Conservation (phyloP, 2,888 invertebrate species). For the Rapana venosa region DNA sequence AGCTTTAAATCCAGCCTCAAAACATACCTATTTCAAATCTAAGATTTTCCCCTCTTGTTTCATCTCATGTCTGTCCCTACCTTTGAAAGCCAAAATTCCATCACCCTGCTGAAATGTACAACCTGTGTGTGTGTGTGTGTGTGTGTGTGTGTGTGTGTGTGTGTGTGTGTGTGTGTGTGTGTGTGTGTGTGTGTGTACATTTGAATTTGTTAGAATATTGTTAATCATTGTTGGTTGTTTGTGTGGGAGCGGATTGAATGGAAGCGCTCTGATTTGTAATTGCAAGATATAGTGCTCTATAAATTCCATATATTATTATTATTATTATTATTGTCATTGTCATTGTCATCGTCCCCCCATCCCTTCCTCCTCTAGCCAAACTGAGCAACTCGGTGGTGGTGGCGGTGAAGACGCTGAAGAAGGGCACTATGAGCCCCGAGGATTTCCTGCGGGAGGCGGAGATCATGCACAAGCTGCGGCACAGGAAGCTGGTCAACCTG, state of each 20-base stretch:
- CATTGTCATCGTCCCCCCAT: background rate
- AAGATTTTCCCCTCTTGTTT: too few relatives aligned
- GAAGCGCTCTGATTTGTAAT: too few relatives aligned
- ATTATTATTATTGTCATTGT: too few relatives aligned
- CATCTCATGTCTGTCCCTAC: too few relatives aligned
- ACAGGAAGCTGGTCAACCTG: constrained; percentile 87
- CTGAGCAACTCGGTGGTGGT: constrained; percentile 97
- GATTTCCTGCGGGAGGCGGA: constrained; percentile 93
- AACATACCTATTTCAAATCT: too few relatives aligned
- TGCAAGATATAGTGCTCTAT: too few relatives aligned
- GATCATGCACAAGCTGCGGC: constrained; percentile 77
- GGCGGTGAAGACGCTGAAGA: constrained; percentile 96
- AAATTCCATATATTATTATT: too few relatives aligned
- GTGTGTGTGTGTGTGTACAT: background rate
- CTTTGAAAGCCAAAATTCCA: too few relatives aligned
- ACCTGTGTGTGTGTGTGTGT: background rate
- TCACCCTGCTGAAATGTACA: too few relatives aligned
- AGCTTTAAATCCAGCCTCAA: too few relatives aligned
- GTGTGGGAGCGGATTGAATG: too few relatives aligned
- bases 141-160: constrained; percentile 16
- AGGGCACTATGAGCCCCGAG: constrained; percentile 94
- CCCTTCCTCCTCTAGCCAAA: constrained; percentile 81
- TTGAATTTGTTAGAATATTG: too few relatives aligned
- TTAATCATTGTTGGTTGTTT: background rate
- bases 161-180: background rate